These are phyloP conservation scores for Tipula unca DNA, from an alignment of 2,888 invertebrate species.

Conservation along the genomic window DNA sequence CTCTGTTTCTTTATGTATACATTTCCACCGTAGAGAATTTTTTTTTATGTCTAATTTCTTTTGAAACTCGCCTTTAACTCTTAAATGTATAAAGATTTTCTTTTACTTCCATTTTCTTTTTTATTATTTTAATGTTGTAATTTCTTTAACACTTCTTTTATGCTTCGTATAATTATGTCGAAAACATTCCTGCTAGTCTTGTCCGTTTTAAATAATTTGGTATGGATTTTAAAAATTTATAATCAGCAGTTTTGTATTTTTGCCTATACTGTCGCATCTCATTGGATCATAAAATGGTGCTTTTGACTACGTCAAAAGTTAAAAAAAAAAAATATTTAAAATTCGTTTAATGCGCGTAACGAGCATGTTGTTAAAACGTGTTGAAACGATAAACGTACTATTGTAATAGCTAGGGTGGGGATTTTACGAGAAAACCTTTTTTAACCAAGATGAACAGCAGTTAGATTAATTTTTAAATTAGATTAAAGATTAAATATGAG, in stretches of 20 bases:
- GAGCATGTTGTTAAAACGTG: not conserved
- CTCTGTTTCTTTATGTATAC: not conserved
- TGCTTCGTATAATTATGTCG: not conserved
- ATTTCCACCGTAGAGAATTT: not conserved
- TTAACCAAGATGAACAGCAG: too few species aligned
- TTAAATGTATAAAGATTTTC: not conserved
- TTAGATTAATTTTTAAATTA: too few species aligned
- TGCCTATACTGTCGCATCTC: not conserved
- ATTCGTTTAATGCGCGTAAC: not conserved
- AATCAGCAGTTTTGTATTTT: not conserved
- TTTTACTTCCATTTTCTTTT: not conserved
- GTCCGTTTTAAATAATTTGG: not conserved
- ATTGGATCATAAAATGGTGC: too few species aligned
- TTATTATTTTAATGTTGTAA: not conserved
- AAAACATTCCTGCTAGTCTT: not conserved
- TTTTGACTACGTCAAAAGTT: too few species aligned
- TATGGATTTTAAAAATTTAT: not conserved
- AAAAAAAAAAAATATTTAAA: too few species aligned
- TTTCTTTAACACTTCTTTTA: not conserved
- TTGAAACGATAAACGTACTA: too few species aligned
- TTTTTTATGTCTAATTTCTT: not conserved
- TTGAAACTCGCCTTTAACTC: not conserved
- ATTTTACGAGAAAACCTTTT: too few species aligned
- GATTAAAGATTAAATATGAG: too few species aligned
- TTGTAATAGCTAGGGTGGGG: too few species aligned